A percentile compares a stretch with the other conserved stretches of the same genome.
These are phyloP conservation scores for Heliothis subflexa DNA, from an alignment of 1,140 invertebrate species.

Conservation along the genomic window DNA sequence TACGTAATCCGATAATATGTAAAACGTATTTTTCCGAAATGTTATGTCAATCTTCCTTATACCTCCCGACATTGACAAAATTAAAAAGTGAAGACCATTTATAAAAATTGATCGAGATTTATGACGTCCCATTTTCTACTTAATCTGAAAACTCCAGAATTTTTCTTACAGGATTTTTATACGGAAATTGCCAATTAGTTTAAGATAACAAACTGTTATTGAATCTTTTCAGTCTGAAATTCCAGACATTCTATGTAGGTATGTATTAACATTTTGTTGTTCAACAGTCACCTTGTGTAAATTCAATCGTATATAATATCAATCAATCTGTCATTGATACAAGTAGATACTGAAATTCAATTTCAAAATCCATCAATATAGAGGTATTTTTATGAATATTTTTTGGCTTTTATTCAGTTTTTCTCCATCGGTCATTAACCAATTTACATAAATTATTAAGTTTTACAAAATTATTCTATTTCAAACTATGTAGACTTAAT, in stretches of 20 bases:
- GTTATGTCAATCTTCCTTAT: neutral
- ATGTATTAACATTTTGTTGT: neutral
- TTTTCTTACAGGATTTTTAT: neutral
- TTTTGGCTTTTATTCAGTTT: no score
- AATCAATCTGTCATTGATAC: neutral
- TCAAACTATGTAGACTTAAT: no score
- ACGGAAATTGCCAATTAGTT: neutral
- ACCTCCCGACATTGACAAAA: neutral
- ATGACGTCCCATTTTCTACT: neutral
- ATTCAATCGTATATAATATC: neutral
- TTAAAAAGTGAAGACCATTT: neutral
- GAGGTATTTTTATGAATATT: no score
- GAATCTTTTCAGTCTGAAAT: no score
- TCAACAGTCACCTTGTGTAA: neutral
- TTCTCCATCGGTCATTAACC: no score
- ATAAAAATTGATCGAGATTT: neutral
- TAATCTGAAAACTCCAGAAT: neutral
- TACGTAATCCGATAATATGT: no score
- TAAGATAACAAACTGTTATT: neutral
- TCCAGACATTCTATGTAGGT: no score
- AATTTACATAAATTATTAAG: no score
- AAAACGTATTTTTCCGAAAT: neutral
- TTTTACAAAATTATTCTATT: no score
- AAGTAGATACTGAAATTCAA: neutral
- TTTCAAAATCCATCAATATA: neutral